Conservation (phyloP, 2,888 invertebrate species). For the Calephelis perditalis region DNA sequence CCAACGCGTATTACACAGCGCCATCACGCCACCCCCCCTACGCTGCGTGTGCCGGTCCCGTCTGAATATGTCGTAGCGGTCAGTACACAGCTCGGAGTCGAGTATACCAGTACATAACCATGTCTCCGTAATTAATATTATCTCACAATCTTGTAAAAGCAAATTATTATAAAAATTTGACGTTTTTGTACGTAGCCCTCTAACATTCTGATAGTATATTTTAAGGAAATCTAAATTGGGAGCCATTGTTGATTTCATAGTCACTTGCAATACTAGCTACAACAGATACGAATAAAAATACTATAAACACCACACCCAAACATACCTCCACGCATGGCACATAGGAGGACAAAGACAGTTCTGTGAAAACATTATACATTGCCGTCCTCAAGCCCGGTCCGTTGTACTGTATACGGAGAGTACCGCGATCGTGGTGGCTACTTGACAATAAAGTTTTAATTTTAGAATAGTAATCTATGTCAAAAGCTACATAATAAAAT, state of each 20-base stretch:
- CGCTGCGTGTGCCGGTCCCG: background rate
- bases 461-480: no score
- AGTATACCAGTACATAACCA: conserved; percentile 19
- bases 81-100: conserved; percentile 13
- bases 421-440: no score
- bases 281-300: no score
- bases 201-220: conserved; percentile 4
- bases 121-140: conserved; percentile 16
- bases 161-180: conserved; percentile 17
- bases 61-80: conserved; percentile 14
- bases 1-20: conserved; percentile 7
- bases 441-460: no score
- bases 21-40: conserved; percentile 20
- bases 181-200: conserved; percentile 18
- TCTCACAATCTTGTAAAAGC: background rate
- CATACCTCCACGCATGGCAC: no score
- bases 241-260: conserved; percentile 7
- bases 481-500: no score
- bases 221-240: background rate
- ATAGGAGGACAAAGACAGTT: no score
- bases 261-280: background rate
- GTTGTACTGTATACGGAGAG: no score
- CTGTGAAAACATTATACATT: no score
- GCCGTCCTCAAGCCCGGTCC: no score
- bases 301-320: no score